Conservation (phyloP, 2,113 vertebrate species). For the Crotalus viridis region DNA sequence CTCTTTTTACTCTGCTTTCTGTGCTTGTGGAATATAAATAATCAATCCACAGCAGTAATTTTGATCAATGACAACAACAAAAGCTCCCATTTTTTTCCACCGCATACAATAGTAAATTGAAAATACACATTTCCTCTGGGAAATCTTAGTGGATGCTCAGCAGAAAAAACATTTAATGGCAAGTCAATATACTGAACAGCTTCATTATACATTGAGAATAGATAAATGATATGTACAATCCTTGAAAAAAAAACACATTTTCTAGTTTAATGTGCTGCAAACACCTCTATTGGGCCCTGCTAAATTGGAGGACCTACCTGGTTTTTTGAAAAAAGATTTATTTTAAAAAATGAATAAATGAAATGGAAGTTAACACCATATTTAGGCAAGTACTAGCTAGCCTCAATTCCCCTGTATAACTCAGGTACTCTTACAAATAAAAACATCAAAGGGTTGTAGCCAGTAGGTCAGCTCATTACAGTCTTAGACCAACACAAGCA, state of each 20-base stretch:
- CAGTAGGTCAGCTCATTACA: background rate
- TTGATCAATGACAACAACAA: conserved; percentile 54
- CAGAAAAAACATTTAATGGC: conserved; percentile 39
- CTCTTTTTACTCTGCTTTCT: conserved; percentile 22
- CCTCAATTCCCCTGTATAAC: background rate
- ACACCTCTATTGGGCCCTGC: background rate
- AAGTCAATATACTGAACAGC: conserved; percentile 40
- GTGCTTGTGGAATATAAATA: conserved; percentile 4
- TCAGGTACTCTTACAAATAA: background rate
- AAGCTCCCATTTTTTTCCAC: conserved; percentile 41
- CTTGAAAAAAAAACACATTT: conserved; percentile 14
- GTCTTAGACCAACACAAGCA: background rate
- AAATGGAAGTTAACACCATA: background rate
- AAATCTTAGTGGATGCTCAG: conserved; percentile 43
- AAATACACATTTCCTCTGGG: conserved; percentile 52
- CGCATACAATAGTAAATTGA: conserved; percentile 42
- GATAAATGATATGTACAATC: conserved; percentile 26
- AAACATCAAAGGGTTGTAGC: background rate
- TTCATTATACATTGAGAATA: conserved; percentile 26
- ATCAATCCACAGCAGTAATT: conserved; percentile 51
- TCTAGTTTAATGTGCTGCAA: background rate
- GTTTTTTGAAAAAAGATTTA: background rate
- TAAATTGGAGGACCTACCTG: background rate
- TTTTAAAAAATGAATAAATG: background rate
- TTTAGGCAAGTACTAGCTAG: background rate